These are phyloP conservation scores for Hirudo medicinalis DNA, from an alignment of 1,140 invertebrate species.

Conservation along the genomic window DNA sequence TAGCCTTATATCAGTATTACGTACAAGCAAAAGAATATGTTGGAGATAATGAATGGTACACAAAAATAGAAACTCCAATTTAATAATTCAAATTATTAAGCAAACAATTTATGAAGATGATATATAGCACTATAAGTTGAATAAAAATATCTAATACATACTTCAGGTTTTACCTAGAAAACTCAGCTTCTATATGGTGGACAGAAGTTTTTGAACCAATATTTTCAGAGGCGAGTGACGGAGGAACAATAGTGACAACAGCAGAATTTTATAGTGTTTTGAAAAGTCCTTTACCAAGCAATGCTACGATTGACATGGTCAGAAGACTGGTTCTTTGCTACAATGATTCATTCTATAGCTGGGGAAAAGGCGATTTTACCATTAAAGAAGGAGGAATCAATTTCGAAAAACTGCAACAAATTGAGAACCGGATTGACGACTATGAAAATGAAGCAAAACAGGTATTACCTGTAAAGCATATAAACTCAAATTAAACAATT, in stretches of 20 bases:
- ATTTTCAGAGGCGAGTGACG: constrained; percentile 15
- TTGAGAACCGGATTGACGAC: not conserved
- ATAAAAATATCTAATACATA: too few relatives aligned
- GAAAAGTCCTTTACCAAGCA: constrained; percentile 13
- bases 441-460: not conserved
- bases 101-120: not conserved
- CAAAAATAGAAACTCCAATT: not conserved
- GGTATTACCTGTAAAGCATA: not conserved
- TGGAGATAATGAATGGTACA: constrained; percentile 12
- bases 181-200: constrained; percentile 5
- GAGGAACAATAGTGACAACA: constrained; percentile 9
- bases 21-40: not conserved
- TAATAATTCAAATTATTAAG: not conserved
- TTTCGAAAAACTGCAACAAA: not conserved
- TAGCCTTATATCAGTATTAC: constrained; percentile 9
- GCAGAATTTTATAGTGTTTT: constrained; percentile 10
- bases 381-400: not conserved
- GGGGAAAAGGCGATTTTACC: not conserved
- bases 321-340: not conserved
- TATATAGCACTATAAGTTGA: too few relatives aligned
- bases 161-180: not conserved
- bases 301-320: constrained; percentile 15
- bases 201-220: constrained; percentile 13
- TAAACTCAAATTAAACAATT: not conserved
- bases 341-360: not conserved